Evolutionary conservation across 2,888 invertebrate species (phyloP).

Genomic region (Diogma glabrata): DNA sequence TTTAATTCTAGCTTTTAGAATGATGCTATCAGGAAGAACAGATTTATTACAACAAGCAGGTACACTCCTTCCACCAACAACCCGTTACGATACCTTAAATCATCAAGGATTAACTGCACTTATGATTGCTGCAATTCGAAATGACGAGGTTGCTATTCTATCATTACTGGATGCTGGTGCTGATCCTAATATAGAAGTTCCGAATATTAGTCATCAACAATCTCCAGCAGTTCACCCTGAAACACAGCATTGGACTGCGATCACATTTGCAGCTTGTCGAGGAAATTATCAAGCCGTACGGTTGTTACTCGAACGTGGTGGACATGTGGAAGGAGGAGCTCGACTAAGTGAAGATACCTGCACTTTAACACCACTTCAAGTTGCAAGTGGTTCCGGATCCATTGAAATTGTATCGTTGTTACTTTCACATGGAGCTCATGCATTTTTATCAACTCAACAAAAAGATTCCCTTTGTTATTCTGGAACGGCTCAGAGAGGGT

Average conservation of each 20-base stretch:
- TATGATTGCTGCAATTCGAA: conserved; percentile 70
- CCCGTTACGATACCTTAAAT: conserved; percentile 64
- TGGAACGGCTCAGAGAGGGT: conserved; percentile 74
- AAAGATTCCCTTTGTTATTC: conserved; percentile 78
- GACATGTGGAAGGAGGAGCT: conserved; percentile 76
- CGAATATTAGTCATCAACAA: conserved; percentile 32
- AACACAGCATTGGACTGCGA: conserved; percentile 75
- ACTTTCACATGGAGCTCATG: conserved; percentile 75
- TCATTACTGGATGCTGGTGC: conserved; percentile 69
- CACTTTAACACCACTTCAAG: conserved; percentile 79
- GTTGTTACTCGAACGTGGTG: conserved; percentile 66
- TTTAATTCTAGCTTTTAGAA: conserved; percentile 65
- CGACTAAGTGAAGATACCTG: conserved; percentile 71
- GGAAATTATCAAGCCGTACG: conserved; percentile 49
- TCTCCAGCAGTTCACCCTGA: conserved; percentile 49
- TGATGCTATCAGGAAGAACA: conserved; percentile 65
- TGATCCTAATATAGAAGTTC: conserved; percentile 71
- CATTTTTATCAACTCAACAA: conserved; percentile 73
- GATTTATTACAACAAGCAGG: conserved; percentile 69
- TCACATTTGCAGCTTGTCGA: conserved; percentile 62
- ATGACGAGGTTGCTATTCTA: conserved; percentile 65
- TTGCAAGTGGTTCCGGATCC: conserved; percentile 71
- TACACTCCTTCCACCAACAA: conserved; percentile 57
- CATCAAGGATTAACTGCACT: conserved; percentile 69
- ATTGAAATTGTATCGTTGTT: conserved; percentile 68